Evolutionary conservation across 1,140 invertebrate genomes (phyloP), one percentile per base, ranked within the genome.

Genomic region (Leptoteleia sp.): DNA sequence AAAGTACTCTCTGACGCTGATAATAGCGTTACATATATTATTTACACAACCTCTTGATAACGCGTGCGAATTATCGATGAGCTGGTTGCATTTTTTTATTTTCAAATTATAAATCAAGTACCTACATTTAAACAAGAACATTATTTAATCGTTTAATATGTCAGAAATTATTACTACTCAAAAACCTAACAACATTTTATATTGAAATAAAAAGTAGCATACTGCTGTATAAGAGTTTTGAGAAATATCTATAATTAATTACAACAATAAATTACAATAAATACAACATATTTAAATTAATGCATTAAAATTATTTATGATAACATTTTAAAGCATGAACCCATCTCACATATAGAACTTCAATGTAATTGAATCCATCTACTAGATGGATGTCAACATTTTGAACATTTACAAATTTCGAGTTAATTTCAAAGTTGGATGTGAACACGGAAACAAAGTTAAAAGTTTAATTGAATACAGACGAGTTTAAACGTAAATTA

Each of bases 11-110:
- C 61, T 70, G 71, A 76, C 71, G 64, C 70, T 71, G 77, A 79
- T 79, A 79, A 79, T 79, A 79, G 68, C 76, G 62, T 78, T 72
- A 71, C 64, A 59, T 75, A 70, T 70, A 65, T 77, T 73, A 79
- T 79, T 75, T 79, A 79, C 77, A 79, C 50, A 75, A 75, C 52
- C 47, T 68, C 57, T 72, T 72, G 61, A 71, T 72, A 78, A 72
- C 76, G 59, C 76, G 42, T 71, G 67, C 61, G 43, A 78, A 78
- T 68, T 48, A 72, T 72, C 67, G 67, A 78, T 68, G 38, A 72
- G 61, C 76, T 78, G 68, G 67, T 68, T 67, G 16, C 45, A 65
- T 40, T 67, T n/a, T n/a, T n/a, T 52, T 45, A 64, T 52, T 64
- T 38, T 57, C 37, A 68, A 62, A 71, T n/a, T n/a, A n/a, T n/a